Evolutionary conservation across 2,113 vertebrate species (phyloP).

Genomic region (Pedionomus torquatus): DNA sequence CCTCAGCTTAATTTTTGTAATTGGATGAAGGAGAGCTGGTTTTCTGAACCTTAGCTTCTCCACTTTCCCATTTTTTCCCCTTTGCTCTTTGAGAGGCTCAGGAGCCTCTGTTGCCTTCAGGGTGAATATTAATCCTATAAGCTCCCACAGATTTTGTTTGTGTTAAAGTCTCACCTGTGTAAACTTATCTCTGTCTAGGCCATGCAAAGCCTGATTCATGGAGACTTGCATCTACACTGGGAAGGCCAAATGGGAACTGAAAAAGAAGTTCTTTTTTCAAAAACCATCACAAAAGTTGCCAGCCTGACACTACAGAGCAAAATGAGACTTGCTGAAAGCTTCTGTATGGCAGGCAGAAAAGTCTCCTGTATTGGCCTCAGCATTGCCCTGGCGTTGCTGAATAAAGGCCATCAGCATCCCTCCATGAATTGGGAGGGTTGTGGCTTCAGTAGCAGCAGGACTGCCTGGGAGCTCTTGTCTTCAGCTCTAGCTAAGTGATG

Average conservation of each 20-base stretch:
- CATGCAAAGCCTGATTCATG: background rate
- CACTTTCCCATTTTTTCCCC: background rate
- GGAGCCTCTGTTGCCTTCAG: background rate
- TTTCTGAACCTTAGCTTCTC: background rate
- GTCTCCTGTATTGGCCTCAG: background rate
- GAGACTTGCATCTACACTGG: background rate
- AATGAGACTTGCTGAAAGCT: background rate
- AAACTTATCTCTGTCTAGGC: background rate
- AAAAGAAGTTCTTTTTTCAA: background rate
- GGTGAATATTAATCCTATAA: background rate
- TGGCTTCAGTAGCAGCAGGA: background rate
- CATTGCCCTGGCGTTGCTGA: background rate
- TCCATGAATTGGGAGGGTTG: fast-evolving
- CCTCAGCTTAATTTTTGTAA: background rate
- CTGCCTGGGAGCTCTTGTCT: background rate
- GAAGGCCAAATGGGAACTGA: background rate
- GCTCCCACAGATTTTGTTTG: background rate
- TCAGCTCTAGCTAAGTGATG: background rate
- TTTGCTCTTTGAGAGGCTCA: background rate
- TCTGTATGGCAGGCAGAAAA: background rate
- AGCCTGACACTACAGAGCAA: background rate
- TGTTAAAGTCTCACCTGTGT: background rate
- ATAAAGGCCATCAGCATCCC: background rate
- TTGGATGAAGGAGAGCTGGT: background rate
- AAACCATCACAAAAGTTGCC: background rate